Base-by-base conservation (phyloP, 2,113 vertebrate genomes). In the Rhagologus leucostigma region DNA sequence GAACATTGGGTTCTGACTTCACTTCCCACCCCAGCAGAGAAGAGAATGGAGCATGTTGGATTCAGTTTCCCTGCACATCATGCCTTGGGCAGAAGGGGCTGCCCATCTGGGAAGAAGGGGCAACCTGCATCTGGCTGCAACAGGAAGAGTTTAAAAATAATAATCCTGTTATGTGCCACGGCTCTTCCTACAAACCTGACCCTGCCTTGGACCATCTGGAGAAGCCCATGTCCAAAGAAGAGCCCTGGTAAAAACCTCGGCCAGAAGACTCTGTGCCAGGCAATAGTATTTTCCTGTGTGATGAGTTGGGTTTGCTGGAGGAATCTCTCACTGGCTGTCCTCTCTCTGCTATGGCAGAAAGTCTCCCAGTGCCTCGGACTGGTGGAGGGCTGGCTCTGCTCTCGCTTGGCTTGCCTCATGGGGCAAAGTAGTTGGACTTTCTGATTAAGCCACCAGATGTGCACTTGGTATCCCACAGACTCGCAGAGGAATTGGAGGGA, bases 1-100 rank as follows among this genome's bases (percentile, higher is more conserved):
- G 97, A 97, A 96, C 87, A 90, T 94, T 24, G 86, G 95, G 92
- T 96, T 95, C 92, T 96, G 95, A 95, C 96, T 96, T 96, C 95
- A 94, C 92, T 95, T 96, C 87, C 78, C 95, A 95, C 96, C 79
- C 92, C 82, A 57, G 95, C 95, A 96, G 95, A 96, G 90, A 94
- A 97, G 91, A 88, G 89, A 93, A 96, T 29, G 90, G 86, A 97
- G 96, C 87, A 44, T 8, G 27, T 84, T 96, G 96, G 96, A 95
- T 92, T 92, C 16, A 7, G 65, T 92, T 96, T 95, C 83, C 79
- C 94, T 95, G 93, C 87, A 70, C 84, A 59, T 76, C 82, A 93
- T 8, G 33, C 81, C 90, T 92, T 80, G 93, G 93, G 93, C 88
- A 92, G 93, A 92, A 92, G 62, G 86, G 53, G 80, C 92, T 96